Percentiles rank a stretch among this genome's conserved stretches.
phyloP scores from a whole-genome alignment of 2,797 vertebrate genomes.

The Menidia menidia region DNA sequence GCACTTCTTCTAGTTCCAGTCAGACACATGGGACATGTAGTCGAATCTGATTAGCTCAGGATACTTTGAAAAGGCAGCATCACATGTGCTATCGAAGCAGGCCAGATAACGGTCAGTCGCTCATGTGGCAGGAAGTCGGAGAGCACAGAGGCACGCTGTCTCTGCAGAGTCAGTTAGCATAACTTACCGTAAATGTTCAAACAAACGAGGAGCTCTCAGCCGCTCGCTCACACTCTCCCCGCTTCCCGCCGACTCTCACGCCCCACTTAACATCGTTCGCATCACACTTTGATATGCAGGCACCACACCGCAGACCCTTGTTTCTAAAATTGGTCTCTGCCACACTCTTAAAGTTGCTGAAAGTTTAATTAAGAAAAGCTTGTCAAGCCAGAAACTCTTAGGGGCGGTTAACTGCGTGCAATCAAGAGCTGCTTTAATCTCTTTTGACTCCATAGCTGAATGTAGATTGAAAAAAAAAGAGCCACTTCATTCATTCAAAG shows the following conservation, averaged over 20 bases:
- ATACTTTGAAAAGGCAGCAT: constrained; percentile 7
- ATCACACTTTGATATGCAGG: constrained; percentile 36
- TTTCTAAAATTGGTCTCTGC: constrained; percentile 48
- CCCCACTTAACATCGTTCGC: constrained; percentile 67
- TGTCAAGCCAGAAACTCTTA: not conserved
- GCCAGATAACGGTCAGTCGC: constrained; percentile 5
- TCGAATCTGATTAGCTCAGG: not conserved
- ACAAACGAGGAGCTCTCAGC: constrained; percentile 35
- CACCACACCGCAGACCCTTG: constrained; percentile 27
- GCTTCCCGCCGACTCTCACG: not conserved
- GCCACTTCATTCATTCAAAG: not conserved
- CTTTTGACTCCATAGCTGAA: not conserved
- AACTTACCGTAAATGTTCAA: constrained; percentile 63
- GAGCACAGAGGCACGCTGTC: constrained; percentile 23
- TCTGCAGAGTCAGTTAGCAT: constrained; percentile 42
- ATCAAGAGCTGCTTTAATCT: not conserved
- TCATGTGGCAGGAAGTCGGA: constrained; percentile 62
- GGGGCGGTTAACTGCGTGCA: not conserved
- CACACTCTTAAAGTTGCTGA: constrained; percentile 27
- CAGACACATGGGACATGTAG: not conserved
- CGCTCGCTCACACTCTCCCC: constrained; percentile 17
- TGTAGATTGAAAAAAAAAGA: not conserved
- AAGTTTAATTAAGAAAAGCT: constrained; percentile 10
- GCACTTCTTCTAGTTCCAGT: not conserved
- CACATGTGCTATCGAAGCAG: not conserved